These are phyloP conservation scores for Drosophila tropicalis DNA, from an alignment of 1,140 invertebrate genomes.

Conservation along the genomic window DNA sequence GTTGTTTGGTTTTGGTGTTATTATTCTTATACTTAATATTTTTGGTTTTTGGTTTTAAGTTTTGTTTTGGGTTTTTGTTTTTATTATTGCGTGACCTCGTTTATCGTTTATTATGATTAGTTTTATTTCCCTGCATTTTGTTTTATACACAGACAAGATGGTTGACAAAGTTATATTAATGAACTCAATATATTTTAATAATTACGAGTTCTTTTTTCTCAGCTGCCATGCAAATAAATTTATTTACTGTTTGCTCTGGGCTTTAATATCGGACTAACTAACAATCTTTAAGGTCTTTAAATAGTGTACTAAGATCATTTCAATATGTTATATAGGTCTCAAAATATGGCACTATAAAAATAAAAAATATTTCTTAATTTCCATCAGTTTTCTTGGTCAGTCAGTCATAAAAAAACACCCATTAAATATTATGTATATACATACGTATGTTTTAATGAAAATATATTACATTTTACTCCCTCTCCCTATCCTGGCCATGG, in stretches of 20 bases:
- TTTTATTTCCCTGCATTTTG: not conserved
- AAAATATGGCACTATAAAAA: too few relatives aligned
- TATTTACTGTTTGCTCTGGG: too few relatives aligned
- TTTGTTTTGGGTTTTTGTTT: slow-evolving; percentile 27
- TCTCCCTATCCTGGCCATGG: slow-evolving; percentile 13
- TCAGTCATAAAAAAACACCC: slow-evolving; percentile 13
- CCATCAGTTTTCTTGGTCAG: slow-evolving; percentile 12
- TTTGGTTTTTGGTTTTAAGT: not conserved
- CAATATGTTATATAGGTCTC: not conserved
- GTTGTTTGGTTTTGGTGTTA: slow-evolving; percentile 10
- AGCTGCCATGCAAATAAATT: too few relatives aligned
- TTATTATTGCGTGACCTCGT: slow-evolving; percentile 58
- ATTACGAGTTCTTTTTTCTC: not conserved
- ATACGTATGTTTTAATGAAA: slow-evolving; percentile 75
- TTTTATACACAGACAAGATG: slow-evolving; percentile 5
- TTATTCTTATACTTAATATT: slow-evolving; percentile 24
- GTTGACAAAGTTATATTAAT: not conserved
- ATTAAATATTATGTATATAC: slow-evolving; percentile 62
- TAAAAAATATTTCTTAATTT: slow-evolving; percentile 1
- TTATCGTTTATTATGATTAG: slow-evolving; percentile 48
- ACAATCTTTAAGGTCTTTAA: not conserved
- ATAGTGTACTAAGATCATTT: not conserved
- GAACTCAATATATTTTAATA: not conserved
- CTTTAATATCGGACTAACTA: too few relatives aligned
- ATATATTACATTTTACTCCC: slow-evolving; percentile 56